phyloP scores from a whole-genome alignment of 1,140 invertebrate species.

The Drosophila ogumai region DNA sequence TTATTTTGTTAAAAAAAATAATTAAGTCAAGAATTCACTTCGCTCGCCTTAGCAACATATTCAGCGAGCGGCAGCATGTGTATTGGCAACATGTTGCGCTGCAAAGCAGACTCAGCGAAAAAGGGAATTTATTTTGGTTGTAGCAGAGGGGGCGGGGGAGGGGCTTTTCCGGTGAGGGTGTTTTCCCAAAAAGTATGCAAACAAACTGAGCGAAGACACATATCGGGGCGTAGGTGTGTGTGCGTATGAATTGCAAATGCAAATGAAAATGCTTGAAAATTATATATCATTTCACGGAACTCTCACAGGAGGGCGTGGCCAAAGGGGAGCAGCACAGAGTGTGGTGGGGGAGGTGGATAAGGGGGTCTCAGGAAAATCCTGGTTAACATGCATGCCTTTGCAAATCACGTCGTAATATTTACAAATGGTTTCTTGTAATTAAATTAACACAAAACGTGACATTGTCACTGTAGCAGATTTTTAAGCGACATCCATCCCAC shows the following conservation, averaged over 20 bases:
- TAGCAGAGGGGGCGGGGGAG: not conserved
- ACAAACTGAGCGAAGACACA: constrained; percentile 57
- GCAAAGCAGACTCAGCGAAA: constrained; percentile 62
- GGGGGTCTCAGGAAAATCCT: constrained; percentile 2
- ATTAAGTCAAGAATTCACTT: not conserved
- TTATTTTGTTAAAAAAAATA: not conserved
- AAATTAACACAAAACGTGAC: constrained; percentile 84
- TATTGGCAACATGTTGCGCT: constrained; percentile 53
- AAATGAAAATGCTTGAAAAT: constrained; percentile 75
- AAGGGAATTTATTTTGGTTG: constrained; percentile 31
- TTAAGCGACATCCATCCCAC: constrained; percentile 68
- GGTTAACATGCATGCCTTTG: constrained; percentile 63
- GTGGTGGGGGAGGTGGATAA: too few relatives aligned
- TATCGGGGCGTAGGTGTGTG: constrained; percentile 16
- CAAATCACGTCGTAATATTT: constrained; percentile 83
- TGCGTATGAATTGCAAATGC: constrained; percentile 76
- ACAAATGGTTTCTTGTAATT: constrained; percentile 84
- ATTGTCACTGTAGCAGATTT: constrained; percentile 82
- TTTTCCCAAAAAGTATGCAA: constrained; percentile 44
- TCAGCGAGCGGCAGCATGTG: constrained; percentile 52
- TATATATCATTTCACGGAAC: constrained; percentile 68
- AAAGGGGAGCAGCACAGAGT: too few relatives aligned
- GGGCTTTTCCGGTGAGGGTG: not conserved
- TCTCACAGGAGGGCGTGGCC: constrained; percentile 17
- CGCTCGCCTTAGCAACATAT: constrained; percentile 24